phyloP scores from a whole-genome alignment of 2,888 invertebrate species.

The Tipula confusa region DNA sequence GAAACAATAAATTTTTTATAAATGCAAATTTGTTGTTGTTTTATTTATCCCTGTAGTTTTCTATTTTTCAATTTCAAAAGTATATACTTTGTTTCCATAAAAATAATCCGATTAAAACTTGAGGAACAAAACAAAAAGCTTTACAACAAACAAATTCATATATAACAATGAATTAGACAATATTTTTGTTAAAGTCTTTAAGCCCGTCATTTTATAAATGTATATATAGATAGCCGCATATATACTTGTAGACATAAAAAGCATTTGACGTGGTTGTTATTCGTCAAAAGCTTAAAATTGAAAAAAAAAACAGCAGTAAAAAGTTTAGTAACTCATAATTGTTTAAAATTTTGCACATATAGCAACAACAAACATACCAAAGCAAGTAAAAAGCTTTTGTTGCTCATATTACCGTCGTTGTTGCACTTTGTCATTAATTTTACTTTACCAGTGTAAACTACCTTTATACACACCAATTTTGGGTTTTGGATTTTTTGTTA shows the following conservation, averaged over 20 bases:
- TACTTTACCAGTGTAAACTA: slow-evolving; percentile 3
- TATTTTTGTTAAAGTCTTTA: neutral
- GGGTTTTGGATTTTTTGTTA: neutral
- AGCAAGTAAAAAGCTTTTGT: neutral
- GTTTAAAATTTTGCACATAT: neutral
- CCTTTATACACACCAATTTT: neutral
- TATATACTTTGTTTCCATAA: too few species aligned
- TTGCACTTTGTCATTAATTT: neutral
- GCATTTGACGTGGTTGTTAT: neutral
- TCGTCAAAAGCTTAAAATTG: neutral
- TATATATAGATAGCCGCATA: too few species aligned
- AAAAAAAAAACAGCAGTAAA: neutral
- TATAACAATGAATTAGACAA: slow-evolving; percentile 4
- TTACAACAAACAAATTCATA: neutral
- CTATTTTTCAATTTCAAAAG: too few species aligned
- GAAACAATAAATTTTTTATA: too few species aligned
- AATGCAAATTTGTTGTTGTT: too few species aligned
- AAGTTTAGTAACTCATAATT: neutral
- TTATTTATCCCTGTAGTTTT: too few species aligned
- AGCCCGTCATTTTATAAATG: too few species aligned
- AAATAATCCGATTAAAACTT: neutral
- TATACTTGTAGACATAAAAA: neutral
- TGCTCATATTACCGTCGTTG: neutral
- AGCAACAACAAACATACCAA: neutral
- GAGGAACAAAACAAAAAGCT: neutral